Conservation (phyloP, 2,113 vertebrate species). For the Percopsis transmontana region DNA sequence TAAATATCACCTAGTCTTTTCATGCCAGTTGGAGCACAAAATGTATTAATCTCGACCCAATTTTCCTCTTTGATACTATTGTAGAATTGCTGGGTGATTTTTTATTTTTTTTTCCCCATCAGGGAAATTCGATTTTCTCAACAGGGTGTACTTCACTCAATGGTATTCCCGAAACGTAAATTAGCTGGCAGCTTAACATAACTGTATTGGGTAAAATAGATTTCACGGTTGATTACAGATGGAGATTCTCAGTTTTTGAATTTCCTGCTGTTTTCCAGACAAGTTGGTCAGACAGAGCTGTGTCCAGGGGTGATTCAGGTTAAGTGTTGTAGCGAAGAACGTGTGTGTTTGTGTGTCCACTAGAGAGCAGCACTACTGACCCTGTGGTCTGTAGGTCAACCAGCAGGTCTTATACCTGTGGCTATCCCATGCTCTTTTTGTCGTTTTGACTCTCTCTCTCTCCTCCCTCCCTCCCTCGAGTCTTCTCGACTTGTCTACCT, state of each 20-base stretch:
- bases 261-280: slow-evolving; percentile 10
- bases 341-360: slow-evolving; percentile 20
- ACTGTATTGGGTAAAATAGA: not conserved
- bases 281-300: slow-evolving; percentile 19
- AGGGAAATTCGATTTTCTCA: not conserved
- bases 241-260: slow-evolving; percentile 1
- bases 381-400: slow-evolving; percentile 31
- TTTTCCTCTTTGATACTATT: no score
- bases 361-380: slow-evolving; percentile 33
- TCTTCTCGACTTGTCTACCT: not conserved
- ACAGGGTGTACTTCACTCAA: not conserved
- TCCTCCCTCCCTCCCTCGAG: slow-evolving; percentile 24
- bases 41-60: not conserved
- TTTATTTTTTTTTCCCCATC: no score
- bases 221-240: not conserved
- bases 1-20: not conserved
- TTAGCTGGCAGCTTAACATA: not conserved
- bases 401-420: slow-evolving; percentile 3
- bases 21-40: not conserved
- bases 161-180: not conserved
- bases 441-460: slow-evolving; percentile 15
- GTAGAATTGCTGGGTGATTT: no score
- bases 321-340: slow-evolving; percentile 35
- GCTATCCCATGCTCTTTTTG: not conserved
- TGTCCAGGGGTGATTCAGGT: slow-evolving; percentile 22